Evolutionary conservation across 2,113 vertebrate genomes (phyloP).

Genomic region (Prochilodus magdalenae): DNA sequence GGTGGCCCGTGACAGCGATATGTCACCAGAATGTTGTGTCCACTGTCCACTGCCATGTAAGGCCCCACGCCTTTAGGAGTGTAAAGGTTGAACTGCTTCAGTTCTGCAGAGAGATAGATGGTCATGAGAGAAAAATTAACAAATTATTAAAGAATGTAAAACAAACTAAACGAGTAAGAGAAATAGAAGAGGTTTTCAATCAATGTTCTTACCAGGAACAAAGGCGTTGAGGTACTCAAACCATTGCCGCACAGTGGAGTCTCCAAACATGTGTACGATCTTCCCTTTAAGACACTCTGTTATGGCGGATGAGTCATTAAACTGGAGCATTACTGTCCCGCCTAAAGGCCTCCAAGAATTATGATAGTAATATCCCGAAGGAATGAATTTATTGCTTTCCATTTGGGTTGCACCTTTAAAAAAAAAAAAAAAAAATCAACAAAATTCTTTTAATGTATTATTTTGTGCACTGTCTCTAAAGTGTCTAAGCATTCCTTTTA

Average conservation of each 20-base stretch:
- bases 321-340: constrained; percentile 75
- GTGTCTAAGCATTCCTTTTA: too few relatives aligned
- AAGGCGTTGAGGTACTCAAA: constrained; percentile 89
- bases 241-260: constrained; percentile 96
- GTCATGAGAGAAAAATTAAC: background rate
- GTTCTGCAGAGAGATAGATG: constrained; percentile 71
- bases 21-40: constrained; percentile 85
- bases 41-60: constrained; percentile 89
- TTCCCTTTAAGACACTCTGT: too few relatives aligned
- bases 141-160: constrained; percentile 40
- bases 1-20: constrained; percentile 95
- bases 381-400: too few relatives aligned
- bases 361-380: constrained; percentile 89
- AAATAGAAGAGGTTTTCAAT: too few relatives aligned
- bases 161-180: too few relatives aligned
- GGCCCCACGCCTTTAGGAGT: constrained; percentile 93
- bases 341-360: constrained; percentile 82
- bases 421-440: too few relatives aligned
- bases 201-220: constrained; percentile 82
- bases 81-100: constrained; percentile 89
- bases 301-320: constrained; percentile 82
- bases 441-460: too few relatives aligned
- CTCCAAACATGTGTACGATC: too few relatives aligned
- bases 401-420: constrained; percentile 52
- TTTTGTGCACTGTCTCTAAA: too few relatives aligned